Evolutionary conservation across 2,113 vertebrate genomes (phyloP).

Genomic region (Rostratula benghalensis): DNA sequence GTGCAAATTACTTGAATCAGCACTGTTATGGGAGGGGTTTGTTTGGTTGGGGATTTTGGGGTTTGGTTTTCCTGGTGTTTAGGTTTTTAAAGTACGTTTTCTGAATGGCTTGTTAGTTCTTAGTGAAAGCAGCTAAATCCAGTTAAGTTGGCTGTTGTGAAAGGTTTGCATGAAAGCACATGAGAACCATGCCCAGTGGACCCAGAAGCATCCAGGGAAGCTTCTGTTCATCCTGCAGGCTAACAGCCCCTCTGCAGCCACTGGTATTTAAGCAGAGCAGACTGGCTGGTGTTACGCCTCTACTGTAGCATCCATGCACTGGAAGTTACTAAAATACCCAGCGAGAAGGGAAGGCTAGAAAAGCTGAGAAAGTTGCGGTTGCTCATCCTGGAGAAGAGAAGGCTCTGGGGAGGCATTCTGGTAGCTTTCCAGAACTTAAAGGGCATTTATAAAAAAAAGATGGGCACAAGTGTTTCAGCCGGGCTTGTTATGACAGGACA

Average conservation of each 20-base stretch:
- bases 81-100: background rate
- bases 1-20: background rate
- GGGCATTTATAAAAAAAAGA: background rate
- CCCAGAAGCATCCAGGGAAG: background rate
- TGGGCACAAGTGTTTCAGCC: background rate
- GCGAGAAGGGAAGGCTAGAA: background rate
- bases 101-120: background rate
- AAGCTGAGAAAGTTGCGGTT: background rate
- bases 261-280: background rate
- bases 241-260: background rate
- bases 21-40: background rate
- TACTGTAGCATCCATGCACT: fast-evolving
- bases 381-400: background rate
- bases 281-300: background rate
- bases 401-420: background rate
- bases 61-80: background rate
- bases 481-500: background rate
- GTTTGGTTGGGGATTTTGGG: background rate
- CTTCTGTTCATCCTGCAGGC: background rate
- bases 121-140: background rate
- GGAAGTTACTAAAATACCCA: background rate
- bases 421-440: background rate
- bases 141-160: background rate
- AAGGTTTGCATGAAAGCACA: background rate
- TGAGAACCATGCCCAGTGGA: background rate